Percentiles rank a stretch among this genome's conserved stretches.
Evolutionary conservation across 1,140 invertebrate species (phyloP).

Genomic region (Pseudobourletiella spinata): DNA sequence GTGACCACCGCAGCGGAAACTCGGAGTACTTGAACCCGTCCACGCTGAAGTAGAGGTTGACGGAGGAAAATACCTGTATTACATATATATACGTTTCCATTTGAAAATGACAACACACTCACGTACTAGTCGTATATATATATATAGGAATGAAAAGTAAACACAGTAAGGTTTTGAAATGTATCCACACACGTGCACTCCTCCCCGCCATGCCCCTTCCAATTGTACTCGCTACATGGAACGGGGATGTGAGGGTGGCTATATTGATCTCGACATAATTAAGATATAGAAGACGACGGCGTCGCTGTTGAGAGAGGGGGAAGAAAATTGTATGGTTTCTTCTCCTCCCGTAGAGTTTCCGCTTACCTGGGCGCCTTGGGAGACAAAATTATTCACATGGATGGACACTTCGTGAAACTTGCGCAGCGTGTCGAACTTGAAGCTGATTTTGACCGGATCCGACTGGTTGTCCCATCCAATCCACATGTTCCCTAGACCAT

Average conservation of each 20-base stretch:
- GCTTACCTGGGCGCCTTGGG: conserved; percentile 35
- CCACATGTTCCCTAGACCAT: conserved; percentile 31
- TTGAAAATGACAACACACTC: too few relatives aligned
- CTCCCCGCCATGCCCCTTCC: too few relatives aligned
- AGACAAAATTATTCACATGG: conserved; percentile 36
- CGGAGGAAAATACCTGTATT: conserved; percentile 30
- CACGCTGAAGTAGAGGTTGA: conserved; percentile 34
- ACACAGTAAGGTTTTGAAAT: too few relatives aligned
- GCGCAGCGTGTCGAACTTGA: conserved; percentile 33
- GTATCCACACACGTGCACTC: conserved; percentile 5
- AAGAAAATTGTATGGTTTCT: background rate
- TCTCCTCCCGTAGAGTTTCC: background rate
- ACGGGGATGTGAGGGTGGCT: too few relatives aligned
- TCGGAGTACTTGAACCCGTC: conserved; percentile 34
- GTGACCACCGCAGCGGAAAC: conserved; percentile 27
- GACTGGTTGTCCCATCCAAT: conserved; percentile 32
- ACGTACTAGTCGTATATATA: background rate
- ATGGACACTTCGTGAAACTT: conserved; percentile 33
- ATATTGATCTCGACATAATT: conserved; percentile 27
- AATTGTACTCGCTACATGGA: too few relatives aligned
- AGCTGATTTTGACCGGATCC: conserved; percentile 29
- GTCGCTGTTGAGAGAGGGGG: background rate
- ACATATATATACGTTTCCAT: too few relatives aligned
- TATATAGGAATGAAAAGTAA: too few relatives aligned
- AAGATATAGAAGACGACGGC: conserved; percentile 16